Percentiles rank a stretch among this genome's conserved stretches.
Conservation (phyloP, 2,888 invertebrate species). For the Drosophila vallismaia region DNA sequence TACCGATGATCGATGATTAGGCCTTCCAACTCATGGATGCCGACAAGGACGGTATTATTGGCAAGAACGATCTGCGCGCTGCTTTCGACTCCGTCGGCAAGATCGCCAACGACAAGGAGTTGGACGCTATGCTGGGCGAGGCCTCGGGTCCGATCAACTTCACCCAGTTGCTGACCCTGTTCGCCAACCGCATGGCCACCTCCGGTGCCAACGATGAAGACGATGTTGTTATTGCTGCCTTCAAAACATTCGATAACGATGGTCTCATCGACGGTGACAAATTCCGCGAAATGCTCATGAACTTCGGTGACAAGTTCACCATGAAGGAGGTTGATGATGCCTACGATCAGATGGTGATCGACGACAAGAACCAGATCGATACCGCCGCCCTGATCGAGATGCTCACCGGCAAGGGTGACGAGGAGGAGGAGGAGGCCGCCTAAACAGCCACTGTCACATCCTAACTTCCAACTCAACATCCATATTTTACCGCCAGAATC, state of each 20-base stretch:
- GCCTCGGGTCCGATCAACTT: conserved; percentile 97
- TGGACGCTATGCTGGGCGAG: conserved; percentile 94
- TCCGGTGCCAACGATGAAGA: conserved; percentile 95
- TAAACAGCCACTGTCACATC: conserved; percentile 76
- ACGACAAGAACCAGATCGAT: conserved; percentile 95
- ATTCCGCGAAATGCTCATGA: conserved; percentile 95
- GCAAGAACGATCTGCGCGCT: conserved; percentile 95
- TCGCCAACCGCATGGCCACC: conserved; percentile 96
- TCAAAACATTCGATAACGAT: conserved; percentile 95
- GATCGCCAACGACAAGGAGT: conserved; percentile 94
- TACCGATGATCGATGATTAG: conserved; percentile 83
- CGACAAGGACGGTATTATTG: conserved; percentile 96
- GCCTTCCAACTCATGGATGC: conserved; percentile 98
- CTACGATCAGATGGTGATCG: conserved; percentile 96
- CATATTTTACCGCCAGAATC: conserved; percentile 61
- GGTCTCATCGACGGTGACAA: conserved; percentile 95
- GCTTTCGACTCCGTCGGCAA: conserved; percentile 97
- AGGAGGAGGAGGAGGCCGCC: conserved; percentile 88
- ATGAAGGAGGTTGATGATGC: conserved; percentile 95
- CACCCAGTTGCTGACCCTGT: conserved; percentile 95
- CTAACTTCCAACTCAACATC: conserved; percentile 75
- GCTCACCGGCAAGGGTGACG: conserved; percentile 94
- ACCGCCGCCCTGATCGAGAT: conserved; percentile 93
- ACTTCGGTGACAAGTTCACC: conserved; percentile 96
- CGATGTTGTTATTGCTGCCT: conserved; percentile 95